Evolutionary conservation across 2,888 invertebrate genomes (phyloP), one percentile per base, ranked within the genome.

Genomic region (Zaprionus lineosus): DNA sequence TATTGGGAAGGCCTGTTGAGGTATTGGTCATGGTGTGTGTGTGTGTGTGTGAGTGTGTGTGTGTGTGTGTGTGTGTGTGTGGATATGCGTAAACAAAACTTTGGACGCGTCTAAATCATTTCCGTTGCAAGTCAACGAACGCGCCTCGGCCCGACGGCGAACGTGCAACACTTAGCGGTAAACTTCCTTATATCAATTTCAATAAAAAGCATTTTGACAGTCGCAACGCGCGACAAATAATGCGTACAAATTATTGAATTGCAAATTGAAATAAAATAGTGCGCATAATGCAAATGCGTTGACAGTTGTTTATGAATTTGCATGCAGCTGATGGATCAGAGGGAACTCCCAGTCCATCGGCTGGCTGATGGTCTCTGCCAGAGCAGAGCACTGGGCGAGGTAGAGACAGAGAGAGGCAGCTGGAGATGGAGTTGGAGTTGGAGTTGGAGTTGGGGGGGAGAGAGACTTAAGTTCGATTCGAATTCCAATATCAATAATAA

Each of bases 161-260:
- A 14, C 53, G 40, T 43, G 28, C 31, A 24, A 9, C 24, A 26
- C 50, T 40, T 75, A 71, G 56, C 75, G 67, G 64, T 74, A 63
- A 85, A 84, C 86, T 81, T 85, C 84, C 86, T 85, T 84, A 84
- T 81, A 79, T 70, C 72, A 83, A 75, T 77, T 72, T 70, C 81
- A 79, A 85, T 85, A 83, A 79, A 83, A 83, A 72, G 53, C 72
- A 61, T 74, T 67, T 74, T 70, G 84, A 83, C 67, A 74, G 69
- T 41, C 65, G 59, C 57, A 44, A 59, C 31, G 34, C 40, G 51
- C 47, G 57, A 67, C 83, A 68, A 73, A 81, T 73, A 73, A 77
- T 74, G 83, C 76, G 76, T 79, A 64, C 44, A 74, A 83, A 68
- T 78, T 78, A 78, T 78, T 85, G 85, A 79, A 83, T 78, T 78